Evolutionary conservation across 2,113 vertebrate genomes (phyloP).

Genomic region (Aptenodytes forsteri): DNA sequence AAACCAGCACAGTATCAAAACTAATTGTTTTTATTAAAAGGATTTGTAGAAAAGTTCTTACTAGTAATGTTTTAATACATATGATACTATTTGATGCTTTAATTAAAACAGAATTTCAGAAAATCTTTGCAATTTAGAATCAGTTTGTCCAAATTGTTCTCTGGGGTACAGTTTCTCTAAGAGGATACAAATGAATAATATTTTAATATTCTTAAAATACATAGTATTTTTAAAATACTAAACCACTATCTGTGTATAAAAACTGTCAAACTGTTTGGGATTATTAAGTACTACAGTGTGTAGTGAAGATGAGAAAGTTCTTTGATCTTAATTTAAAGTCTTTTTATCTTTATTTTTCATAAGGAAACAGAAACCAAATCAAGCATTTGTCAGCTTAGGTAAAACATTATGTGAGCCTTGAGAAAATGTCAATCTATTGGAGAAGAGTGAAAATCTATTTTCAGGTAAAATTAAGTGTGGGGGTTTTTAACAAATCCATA

Average conservation of each 20-base stretch:
- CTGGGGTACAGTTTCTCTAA: neutral
- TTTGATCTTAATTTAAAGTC: neutral
- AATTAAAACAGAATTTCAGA: neutral
- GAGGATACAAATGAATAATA: neutral
- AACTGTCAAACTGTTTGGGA: neutral
- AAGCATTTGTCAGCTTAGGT: neutral
- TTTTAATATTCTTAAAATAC: neutral
- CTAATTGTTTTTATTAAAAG: neutral
- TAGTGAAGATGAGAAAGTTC: neutral
- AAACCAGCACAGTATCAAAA: neutral
- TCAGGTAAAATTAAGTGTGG: neutral
- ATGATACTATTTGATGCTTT: neutral
- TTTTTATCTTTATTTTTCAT: neutral
- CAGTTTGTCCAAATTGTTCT: neutral
- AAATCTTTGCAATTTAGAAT: neutral
- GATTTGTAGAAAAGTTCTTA: neutral
- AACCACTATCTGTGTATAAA: neutral
- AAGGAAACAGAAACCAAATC: neutral
- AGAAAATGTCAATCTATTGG: neutral
- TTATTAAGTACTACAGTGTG: neutral
- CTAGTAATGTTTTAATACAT: neutral
- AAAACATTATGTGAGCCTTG: neutral
- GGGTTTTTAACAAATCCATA: neutral
- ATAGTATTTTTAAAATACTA: neutral
- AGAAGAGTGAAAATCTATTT: neutral